phyloP scores from a whole-genome alignment of 1,140 invertebrate species.

The Charaxes varanes region DNA sequence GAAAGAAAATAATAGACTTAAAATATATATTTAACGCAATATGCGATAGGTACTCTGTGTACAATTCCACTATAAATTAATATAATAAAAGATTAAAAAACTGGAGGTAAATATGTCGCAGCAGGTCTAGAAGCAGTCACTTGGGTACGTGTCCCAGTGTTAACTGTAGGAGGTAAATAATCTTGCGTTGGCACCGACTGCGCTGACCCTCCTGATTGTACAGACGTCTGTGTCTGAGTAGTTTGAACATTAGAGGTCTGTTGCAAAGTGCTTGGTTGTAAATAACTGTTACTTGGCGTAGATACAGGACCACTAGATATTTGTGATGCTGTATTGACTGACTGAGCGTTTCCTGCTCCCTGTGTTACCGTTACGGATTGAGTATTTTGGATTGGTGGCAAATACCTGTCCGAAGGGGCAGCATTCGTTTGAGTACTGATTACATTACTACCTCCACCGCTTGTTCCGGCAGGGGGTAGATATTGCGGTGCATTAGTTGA shows the following conservation, averaged over 20 bases:
- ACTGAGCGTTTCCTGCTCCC: too few relatives aligned
- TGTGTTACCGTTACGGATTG: constrained; percentile 9
- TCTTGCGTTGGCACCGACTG: constrained; percentile 7
- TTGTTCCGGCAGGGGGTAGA: constrained; percentile 30
- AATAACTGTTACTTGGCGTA: constrained; percentile 16
- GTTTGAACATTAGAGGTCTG: constrained; percentile 2
- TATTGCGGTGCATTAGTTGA: constrained; percentile 46
- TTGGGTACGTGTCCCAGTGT: neutral
- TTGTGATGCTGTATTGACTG: constrained; percentile 17
- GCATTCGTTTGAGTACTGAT: too few relatives aligned
- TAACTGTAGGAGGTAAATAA: constrained; percentile 26
- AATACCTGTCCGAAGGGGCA: too few relatives aligned
- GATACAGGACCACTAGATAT: constrained; percentile 5
- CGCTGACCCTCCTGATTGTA: neutral
- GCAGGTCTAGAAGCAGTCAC: constrained; percentile 30
- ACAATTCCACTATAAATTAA: too few relatives aligned
- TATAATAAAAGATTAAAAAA: too few relatives aligned
- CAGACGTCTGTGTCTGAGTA: constrained; percentile 5
- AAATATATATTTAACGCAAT: too few relatives aligned
- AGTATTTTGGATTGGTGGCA: too few relatives aligned
- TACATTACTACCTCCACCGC: constrained; percentile 14
- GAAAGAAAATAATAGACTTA: too few relatives aligned
- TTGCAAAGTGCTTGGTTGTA: constrained; percentile 17
- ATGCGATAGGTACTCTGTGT: too few relatives aligned
- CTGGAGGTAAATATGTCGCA: constrained; percentile 43